Percentiles rank a stretch among this genome's conserved stretches.
Evolutionary conservation across 2,888 invertebrate species (phyloP).

Genomic region (Mythimna vitellina): DNA sequence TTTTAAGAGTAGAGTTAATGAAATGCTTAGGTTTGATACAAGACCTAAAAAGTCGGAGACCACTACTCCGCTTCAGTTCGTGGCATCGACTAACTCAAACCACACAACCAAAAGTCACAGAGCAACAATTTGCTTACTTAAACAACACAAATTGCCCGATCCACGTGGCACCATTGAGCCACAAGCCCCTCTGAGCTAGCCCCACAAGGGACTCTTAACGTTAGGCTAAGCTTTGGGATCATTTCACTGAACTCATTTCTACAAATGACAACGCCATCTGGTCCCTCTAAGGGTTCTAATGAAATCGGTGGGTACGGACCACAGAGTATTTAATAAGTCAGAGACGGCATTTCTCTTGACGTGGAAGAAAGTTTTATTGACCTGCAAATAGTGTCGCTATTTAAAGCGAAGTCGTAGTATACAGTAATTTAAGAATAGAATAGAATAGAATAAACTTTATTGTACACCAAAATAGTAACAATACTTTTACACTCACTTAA

Average conservation of each 20-base stretch:
- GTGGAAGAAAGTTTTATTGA: background rate
- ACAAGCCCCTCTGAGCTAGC: slow-evolving; percentile 31
- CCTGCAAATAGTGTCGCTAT: slow-evolving; percentile 1
- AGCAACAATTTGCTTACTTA: background rate
- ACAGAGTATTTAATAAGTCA: slow-evolving; percentile 33
- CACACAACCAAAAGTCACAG: background rate
- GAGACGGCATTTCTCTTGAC: slow-evolving; percentile 11
- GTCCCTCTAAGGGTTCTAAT: slow-evolving; percentile 47
- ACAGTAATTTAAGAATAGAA: no score
- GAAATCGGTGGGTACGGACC: slow-evolving; percentile 50
- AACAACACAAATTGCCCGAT: slow-evolving; percentile 13
- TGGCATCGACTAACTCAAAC: no score
- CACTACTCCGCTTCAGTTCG: no score
- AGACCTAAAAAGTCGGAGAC: no score
- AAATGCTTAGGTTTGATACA: no score
- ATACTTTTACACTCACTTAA: no score
- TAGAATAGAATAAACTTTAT: no score
- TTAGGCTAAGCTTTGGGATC: slow-evolving; percentile 41
- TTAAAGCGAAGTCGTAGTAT: background rate
- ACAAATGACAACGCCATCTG: slow-evolving; percentile 57
- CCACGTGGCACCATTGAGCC: slow-evolving; percentile 11
- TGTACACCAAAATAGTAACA: no score
- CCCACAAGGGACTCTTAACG: slow-evolving; percentile 38
- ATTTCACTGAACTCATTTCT: slow-evolving; percentile 56
- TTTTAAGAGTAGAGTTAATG: no score